phyloP scores from a whole-genome alignment of 64 coral and sea anemone species.

The Trachythela sp. region DNA sequence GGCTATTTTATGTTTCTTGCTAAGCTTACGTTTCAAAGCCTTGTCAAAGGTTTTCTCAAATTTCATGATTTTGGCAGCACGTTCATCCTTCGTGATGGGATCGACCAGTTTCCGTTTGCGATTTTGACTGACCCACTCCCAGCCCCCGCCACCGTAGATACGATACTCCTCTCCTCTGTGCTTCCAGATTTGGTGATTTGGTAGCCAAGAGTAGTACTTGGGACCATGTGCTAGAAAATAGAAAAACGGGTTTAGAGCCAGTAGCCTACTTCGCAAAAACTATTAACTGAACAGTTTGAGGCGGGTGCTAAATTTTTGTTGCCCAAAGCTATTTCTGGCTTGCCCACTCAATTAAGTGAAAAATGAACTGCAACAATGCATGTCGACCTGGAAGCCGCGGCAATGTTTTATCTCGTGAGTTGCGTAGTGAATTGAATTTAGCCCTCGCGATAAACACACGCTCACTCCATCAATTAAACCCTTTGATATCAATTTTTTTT shows the following conservation, averaged over 20 bases:
- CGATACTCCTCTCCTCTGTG: slow-evolving; percentile 17
- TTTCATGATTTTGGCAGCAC: not conserved
- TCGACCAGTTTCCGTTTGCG: slow-evolving; percentile 3
- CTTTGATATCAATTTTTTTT: no score
- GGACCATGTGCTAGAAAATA: not conserved
- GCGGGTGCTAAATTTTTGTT: no score
- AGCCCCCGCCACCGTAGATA: slow-evolving; percentile 4
- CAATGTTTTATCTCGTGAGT: no score
- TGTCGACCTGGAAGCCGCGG: no score
- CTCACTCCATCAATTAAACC: no score
- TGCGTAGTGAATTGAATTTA: no score
- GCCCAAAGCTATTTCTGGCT: no score
- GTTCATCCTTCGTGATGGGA: not conserved
- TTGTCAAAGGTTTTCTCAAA: slow-evolving; percentile 1
- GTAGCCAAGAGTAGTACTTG: slow-evolving; percentile 10
- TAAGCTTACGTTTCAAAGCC: not conserved
- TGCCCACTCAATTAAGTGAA: no score
- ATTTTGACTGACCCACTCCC: slow-evolving; percentile 14
- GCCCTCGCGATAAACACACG: no score
- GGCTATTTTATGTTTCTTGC: not conserved
- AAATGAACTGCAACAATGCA: no score
- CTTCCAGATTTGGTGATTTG: slow-evolving; percentile 9
- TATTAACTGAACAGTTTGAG: no score
- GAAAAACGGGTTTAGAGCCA: not conserved
- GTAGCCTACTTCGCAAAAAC: not conserved